These are phyloP conservation scores for Stenchaetothrips biformis DNA, from an alignment of 2,888 invertebrate genomes.

Conservation along the genomic window DNA sequence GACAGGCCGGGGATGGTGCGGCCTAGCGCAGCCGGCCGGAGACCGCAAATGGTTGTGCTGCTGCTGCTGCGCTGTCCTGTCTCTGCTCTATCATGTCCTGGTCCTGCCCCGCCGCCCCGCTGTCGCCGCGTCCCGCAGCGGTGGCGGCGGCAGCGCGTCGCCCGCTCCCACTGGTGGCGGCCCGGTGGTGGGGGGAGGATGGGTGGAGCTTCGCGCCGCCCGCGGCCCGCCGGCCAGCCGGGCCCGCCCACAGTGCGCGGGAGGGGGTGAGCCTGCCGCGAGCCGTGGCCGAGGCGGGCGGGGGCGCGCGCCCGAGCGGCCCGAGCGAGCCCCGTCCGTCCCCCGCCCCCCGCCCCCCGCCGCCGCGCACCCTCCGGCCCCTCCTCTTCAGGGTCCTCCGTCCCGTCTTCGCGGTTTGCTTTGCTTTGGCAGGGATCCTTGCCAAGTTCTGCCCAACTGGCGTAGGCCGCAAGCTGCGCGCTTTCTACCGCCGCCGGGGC, in stretches of 20 bases:
- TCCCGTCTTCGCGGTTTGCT: too few species aligned
- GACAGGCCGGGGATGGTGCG: too few species aligned
- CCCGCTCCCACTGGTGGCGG: constrained; percentile 6
- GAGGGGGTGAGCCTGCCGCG: not conserved
- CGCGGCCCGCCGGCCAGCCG: not conserved
- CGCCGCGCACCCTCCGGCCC: too few species aligned
- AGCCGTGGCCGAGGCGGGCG: not conserved
- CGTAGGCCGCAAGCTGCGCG: too few species aligned
- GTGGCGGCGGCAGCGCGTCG: not conserved
- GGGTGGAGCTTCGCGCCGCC: constrained; percentile 11
- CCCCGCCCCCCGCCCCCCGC: too few species aligned
- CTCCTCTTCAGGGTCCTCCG: too few species aligned
- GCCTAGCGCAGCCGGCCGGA: too few species aligned
- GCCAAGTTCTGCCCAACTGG: too few species aligned
- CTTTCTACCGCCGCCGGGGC: too few species aligned
- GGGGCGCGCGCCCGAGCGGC: not conserved
- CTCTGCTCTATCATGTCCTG: constrained; percentile 22
- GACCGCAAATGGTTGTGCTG: not conserved
- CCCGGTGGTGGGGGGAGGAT: constrained; percentile 7
- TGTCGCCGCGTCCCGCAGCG: not conserved
- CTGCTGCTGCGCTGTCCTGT: constrained; percentile 12
- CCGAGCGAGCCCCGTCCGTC: not conserved
- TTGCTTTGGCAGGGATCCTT: too few species aligned
- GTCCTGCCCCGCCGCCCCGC: not conserved
- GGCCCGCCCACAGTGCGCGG: not conserved